Conservation (phyloP, 2,888 invertebrate genomes). For the Stomorhina lunata region DNA sequence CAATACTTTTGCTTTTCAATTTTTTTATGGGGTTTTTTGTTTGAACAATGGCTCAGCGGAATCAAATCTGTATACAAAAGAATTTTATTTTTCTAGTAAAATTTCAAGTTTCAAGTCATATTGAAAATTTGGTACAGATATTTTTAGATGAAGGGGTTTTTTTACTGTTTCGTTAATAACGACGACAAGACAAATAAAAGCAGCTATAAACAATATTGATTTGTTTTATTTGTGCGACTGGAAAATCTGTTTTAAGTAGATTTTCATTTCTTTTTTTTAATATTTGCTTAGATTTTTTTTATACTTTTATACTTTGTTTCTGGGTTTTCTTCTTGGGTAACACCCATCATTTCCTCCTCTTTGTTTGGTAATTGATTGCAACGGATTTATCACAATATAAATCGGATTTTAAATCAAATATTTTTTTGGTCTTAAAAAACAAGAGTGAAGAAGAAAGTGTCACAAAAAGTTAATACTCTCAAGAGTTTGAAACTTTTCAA, state of each 20-base stretch:
- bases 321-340: neutral
- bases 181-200: neutral
- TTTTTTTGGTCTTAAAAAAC: neutral
- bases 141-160: slow-evolving; percentile 13
- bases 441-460: neutral
- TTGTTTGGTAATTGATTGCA: slow-evolving; percentile 52
- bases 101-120: neutral
- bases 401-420: slow-evolving; percentile 49
- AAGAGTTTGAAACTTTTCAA: neutral
- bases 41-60: neutral
- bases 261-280: slow-evolving; percentile 30
- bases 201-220: slow-evolving; percentile 30
- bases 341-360: slow-evolving; percentile 6
- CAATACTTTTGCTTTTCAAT: neutral
- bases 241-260: slow-evolving; percentile 1
- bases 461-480: slow-evolving; percentile 17
- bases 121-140: neutral
- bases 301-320: neutral
- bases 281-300: slow-evolving; percentile 5
- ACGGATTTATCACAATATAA: slow-evolving; percentile 55
- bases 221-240: neutral
- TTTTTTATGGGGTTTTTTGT: neutral
- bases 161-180: neutral
- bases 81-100: neutral
- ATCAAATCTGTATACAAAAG: neutral